A percentile compares a stretch with the other conserved stretches of the same genome.
phyloP scores from a whole-genome alignment of 2,888 invertebrate genomes.

The Diaperis boleti region DNA sequence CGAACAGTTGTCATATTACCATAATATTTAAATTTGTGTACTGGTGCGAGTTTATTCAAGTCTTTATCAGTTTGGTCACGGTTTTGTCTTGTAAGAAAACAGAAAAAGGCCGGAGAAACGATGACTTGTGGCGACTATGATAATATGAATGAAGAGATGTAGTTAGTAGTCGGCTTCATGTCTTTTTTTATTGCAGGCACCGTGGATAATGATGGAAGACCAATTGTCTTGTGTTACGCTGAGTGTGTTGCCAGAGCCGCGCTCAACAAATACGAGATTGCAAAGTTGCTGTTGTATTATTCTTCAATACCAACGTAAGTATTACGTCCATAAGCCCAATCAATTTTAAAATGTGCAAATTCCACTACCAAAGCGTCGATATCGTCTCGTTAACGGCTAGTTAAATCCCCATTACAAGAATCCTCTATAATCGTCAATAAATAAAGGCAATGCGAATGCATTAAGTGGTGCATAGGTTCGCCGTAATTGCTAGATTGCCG shows the following conservation, averaged over 20 bases:
- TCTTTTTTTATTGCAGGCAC: conserved; percentile 71
- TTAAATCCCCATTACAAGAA: conserved; percentile 27
- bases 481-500: conserved; percentile 24
- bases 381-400: conserved; percentile 18
- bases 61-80: conserved; percentile 24
- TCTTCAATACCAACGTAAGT: conserved; percentile 78
- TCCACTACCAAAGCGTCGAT: conserved; percentile 18
- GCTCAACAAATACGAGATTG: conserved; percentile 76
- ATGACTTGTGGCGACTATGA: conserved; percentile 6
- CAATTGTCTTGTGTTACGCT: conserved; percentile 76
- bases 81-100: conserved; percentile 12
- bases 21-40: conserved; percentile 47
- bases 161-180: not conserved
- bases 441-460: conserved; percentile 21
- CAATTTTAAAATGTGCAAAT: conserved; percentile 10
- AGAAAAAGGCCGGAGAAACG: conserved; percentile 22
- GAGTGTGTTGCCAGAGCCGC: conserved; percentile 71
- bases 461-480: conserved; percentile 19
- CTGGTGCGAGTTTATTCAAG: conserved; percentile 24
- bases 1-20: conserved; percentile 45
- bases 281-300: conserved; percentile 79
- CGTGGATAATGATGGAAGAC: conserved; percentile 74
- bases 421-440: conserved; percentile 24
- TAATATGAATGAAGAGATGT: conserved; percentile 22
- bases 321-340: not conserved